Percentiles rank a stretch among this genome's conserved stretches.
Conservation (phyloP, 1,140 invertebrate genomes). For the Aricia agestis region DNA sequence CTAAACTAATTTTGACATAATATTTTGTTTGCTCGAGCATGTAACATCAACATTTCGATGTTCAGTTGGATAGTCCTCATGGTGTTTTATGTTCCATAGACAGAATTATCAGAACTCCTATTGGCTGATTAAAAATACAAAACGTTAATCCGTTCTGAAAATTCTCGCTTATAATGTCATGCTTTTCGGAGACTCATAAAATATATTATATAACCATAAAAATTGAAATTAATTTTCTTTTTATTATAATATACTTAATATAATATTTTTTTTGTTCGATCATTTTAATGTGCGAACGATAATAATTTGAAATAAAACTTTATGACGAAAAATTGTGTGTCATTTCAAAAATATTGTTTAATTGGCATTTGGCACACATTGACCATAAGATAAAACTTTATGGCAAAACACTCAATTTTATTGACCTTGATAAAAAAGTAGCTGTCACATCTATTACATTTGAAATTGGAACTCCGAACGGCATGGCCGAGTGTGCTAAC, state of each 20-base stretch:
- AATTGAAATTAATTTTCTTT: not conserved
- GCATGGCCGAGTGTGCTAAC: constrained; percentile 23
- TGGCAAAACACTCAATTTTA: not conserved
- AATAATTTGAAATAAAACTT: too few species aligned
- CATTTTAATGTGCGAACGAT: too few species aligned
- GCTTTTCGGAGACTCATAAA: constrained; percentile 15
- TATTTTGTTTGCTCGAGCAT: constrained; percentile 30
- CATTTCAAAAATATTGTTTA: too few species aligned
- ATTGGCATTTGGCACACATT: too few species aligned
- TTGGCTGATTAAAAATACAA: not conserved
- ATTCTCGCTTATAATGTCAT: constrained; percentile 17
- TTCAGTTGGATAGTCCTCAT: constrained; percentile 17
- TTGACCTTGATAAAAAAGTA: not conserved
- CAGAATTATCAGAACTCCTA: constrained; percentile 15
- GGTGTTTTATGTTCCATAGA: constrained; percentile 17
- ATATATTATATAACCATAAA: constrained; percentile 5
- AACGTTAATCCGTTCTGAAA: constrained; percentile 1
- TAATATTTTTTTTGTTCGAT: too few species aligned
- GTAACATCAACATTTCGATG: constrained; percentile 30
- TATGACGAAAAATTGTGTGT: too few species aligned
- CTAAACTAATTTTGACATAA: constrained; percentile 20
- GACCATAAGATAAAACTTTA: not conserved
- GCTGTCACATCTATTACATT: not conserved
- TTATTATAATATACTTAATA: too few species aligned
- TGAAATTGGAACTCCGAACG: constrained; percentile 12